Conservation (phyloP, 2,797 vertebrate genomes). For the Labeo calbasu region DNA sequence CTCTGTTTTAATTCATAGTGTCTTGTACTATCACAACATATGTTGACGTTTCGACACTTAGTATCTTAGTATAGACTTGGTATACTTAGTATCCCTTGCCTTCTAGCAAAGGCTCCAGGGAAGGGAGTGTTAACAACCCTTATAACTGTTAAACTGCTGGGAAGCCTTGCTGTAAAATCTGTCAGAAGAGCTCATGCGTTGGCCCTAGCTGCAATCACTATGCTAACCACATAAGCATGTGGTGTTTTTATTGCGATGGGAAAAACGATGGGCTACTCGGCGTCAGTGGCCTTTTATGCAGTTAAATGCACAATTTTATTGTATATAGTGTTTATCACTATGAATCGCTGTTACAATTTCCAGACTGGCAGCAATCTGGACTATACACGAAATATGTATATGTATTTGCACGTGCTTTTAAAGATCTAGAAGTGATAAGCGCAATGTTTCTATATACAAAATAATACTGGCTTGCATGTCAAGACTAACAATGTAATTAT, state of each 20-base stretch:
- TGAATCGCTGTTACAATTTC: background rate
- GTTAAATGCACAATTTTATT: background rate
- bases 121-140: background rate
- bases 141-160: background rate
- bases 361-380: background rate
- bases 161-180: conserved; percentile 1
- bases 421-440: background rate
- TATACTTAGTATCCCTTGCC: background rate
- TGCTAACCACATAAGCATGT: conserved; percentile 21
- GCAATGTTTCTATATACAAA: background rate
- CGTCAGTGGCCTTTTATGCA: background rate
- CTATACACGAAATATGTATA: background rate
- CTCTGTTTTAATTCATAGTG: background rate
- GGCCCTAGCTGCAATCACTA: conserved; percentile 2
- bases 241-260: conserved; percentile 7
- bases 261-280: background rate
- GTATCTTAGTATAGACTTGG: background rate
- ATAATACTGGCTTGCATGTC: background rate
- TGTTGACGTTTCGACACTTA: background rate
- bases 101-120: background rate
- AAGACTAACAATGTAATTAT: background rate
- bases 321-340: background rate
- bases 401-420: background rate
- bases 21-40: background rate
- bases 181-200: background rate